Percentiles rank a stretch among this genome's conserved stretches.
Conservation (phyloP, 1,140 invertebrate species). For the Leptinotarsa undecemlineata region DNA sequence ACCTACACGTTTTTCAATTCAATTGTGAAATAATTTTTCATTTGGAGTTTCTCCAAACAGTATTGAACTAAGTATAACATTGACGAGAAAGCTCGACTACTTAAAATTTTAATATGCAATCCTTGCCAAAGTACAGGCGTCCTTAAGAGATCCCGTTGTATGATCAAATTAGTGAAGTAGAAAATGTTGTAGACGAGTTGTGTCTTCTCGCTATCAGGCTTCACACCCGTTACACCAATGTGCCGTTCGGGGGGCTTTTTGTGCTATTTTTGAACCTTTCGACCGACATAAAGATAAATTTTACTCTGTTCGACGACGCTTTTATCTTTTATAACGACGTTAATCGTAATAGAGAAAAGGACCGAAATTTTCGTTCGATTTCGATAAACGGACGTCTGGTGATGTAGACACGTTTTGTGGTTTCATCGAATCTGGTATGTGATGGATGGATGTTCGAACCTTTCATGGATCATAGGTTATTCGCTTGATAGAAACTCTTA, state of each 20-base stretch:
- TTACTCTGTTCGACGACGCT: background rate
- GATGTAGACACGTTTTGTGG: too few species aligned
- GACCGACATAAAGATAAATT: background rate
- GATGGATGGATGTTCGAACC: too few species aligned
- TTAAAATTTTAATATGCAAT: background rate
- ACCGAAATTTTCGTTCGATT: too few species aligned
- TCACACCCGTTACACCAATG: constrained; percentile 4
- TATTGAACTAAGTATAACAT: background rate
- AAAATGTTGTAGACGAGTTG: constrained; percentile 2
- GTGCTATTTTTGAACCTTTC: constrained; percentile 3
- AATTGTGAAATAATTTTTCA: too few species aligned
- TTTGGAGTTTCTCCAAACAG: background rate
- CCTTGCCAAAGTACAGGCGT: background rate
- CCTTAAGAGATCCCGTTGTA: background rate
- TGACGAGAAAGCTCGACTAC: background rate
- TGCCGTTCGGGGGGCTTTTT: background rate
- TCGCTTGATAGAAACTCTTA: too few species aligned
- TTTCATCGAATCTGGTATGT: too few species aligned
- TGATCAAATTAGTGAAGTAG: background rate
- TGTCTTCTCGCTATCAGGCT: background rate
- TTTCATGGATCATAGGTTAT: too few species aligned
- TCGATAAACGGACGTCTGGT: too few species aligned
- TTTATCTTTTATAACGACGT: background rate
- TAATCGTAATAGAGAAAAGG: background rate
- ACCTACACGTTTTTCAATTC: too few species aligned